Percentiles rank a stretch among this genome's conserved stretches.
Evolutionary conservation across 1,140 invertebrate genomes (phyloP).

Genomic region (Laodelphax striatellus): DNA sequence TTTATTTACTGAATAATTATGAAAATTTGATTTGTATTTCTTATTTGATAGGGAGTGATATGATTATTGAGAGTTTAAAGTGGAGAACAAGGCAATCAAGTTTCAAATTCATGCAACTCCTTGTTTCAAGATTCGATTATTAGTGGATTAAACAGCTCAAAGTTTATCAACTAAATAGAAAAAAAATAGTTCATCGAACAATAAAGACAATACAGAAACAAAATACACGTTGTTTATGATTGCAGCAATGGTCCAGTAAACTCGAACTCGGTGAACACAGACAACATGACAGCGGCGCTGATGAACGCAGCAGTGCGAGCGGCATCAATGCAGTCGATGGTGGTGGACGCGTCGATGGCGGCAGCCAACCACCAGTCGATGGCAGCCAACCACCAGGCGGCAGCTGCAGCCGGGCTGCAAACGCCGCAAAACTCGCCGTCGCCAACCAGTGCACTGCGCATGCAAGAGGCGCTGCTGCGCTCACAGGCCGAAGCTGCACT

Average conservation of each 20-base stretch:
- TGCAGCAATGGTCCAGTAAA: slow-evolving; percentile 22
- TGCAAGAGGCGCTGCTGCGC: slow-evolving; percentile 59
- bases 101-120: too few relatives aligned
- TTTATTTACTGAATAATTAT: too few relatives aligned
- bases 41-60: too few relatives aligned
- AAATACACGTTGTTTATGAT: too few relatives aligned
- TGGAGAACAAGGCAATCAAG: too few relatives aligned
- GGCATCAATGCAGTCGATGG: slow-evolving; percentile 29
- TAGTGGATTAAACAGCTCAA: too few relatives aligned
- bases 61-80: too few relatives aligned
- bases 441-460: slow-evolving; percentile 55
- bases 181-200: too few relatives aligned
- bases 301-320: slow-evolving; percentile 34
- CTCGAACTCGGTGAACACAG: slow-evolving; percentile 9
- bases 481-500: slow-evolving; percentile 73
- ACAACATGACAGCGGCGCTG: slow-evolving; percentile 23
- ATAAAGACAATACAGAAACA: too few relatives aligned
- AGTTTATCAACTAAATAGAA: too few relatives aligned
- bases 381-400: slow-evolving; percentile 35
- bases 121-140: too few relatives aligned
- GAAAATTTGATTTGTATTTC: too few relatives aligned
- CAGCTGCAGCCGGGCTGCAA: slow-evolving; percentile 34
- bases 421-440: slow-evolving; percentile 29
- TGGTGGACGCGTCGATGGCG: slow-evolving; percentile 26
- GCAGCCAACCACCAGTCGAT: slow-evolving; percentile 42